phyloP scores from a whole-genome alignment of 1,140 invertebrate species.

The Anastrepha obliqua region DNA sequence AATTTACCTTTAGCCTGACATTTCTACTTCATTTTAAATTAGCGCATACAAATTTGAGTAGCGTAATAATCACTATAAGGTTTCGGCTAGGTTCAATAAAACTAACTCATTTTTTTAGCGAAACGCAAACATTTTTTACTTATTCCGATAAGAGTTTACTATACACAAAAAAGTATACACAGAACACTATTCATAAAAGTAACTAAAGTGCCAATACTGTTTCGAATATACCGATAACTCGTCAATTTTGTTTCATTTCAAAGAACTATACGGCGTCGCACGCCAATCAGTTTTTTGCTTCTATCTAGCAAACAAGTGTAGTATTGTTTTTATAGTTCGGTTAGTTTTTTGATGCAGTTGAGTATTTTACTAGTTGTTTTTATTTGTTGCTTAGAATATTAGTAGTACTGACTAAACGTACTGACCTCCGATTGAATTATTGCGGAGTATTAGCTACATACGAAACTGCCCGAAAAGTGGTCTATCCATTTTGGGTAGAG shows the following conservation, averaged over 20 bases:
- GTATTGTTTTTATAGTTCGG: neutral
- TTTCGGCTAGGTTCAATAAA: no score
- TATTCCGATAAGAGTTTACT: no score
- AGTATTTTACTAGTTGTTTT: neutral
- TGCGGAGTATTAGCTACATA: neutral
- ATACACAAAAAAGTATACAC: no score
- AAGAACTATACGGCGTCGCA: slow-evolving; percentile 6
- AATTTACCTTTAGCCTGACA: no score
- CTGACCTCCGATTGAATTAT: slow-evolving; percentile 19
- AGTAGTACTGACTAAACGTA: neutral
- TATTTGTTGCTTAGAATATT: slow-evolving; percentile 17
- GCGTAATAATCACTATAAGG: no score
- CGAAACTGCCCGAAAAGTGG: neutral
- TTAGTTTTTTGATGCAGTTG: slow-evolving; percentile 6
- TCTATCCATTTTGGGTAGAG: slow-evolving; percentile 33
- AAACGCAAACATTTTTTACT: no score
- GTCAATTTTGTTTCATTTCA: slow-evolving; percentile 1
- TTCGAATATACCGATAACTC: neutral
- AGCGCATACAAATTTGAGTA: no score
- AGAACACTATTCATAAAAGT: no score
- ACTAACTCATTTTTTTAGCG: no score
- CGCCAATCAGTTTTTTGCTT: slow-evolving; percentile 13
- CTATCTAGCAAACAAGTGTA: slow-evolving; percentile 12
- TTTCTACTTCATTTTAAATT: no score
- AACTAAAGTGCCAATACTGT: neutral